phyloP scores from a whole-genome alignment of 2,113 vertebrate species.

The Cettia cetti region DNA sequence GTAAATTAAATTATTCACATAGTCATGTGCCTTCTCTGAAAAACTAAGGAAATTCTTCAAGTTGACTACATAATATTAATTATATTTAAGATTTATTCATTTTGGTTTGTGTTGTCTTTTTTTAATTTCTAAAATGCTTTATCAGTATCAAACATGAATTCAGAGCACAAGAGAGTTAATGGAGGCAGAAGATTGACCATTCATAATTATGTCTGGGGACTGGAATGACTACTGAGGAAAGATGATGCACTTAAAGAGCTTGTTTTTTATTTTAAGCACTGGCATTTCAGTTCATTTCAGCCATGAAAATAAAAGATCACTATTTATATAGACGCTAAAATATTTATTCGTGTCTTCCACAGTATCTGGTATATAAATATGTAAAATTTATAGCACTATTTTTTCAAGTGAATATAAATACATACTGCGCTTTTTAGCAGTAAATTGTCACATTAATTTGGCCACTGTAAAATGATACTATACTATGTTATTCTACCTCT shows the following conservation, averaged over 20 bases:
- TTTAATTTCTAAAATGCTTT: background rate
- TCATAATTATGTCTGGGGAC: background rate
- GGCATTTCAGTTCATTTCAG: background rate
- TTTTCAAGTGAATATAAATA: background rate
- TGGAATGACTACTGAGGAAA: background rate
- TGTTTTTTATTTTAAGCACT: background rate
- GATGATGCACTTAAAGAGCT: background rate
- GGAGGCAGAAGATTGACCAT: background rate
- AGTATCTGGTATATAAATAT: background rate
- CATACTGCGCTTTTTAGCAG: background rate
- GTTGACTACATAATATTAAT: background rate
- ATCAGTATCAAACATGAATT: background rate
- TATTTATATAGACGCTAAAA: background rate
- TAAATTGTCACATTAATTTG: background rate
- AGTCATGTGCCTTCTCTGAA: background rate
- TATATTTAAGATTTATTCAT: background rate
- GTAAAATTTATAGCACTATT: background rate
- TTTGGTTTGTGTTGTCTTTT: background rate
- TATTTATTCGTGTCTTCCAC: background rate
- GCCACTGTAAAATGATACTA: background rate
- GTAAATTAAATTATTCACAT: constrained; percentile 9
- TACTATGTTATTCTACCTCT: background rate
- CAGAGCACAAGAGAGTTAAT: background rate
- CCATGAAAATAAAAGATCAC: background rate
- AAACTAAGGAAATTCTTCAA: background rate